phyloP scores from a whole-genome alignment of 2,888 invertebrate species.

The Dynastes tityus region DNA sequence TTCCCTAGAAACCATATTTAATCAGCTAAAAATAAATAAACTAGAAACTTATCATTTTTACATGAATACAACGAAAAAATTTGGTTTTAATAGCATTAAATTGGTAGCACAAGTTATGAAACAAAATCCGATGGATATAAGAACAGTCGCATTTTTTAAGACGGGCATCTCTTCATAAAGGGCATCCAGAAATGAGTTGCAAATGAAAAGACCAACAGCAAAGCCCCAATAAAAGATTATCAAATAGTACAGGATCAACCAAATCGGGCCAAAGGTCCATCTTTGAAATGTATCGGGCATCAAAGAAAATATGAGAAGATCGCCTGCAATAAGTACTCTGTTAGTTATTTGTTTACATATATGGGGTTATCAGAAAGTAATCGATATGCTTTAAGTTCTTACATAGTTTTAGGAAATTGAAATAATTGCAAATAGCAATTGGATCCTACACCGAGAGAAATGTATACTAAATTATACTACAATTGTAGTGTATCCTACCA shows the following conservation, averaged over 20 bases:
- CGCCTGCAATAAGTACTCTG: slow-evolving; percentile 24
- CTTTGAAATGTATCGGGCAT: slow-evolving; percentile 38
- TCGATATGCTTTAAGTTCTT: no score
- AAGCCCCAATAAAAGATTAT: slow-evolving; percentile 41
- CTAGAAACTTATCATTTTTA: not conserved
- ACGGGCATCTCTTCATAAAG: slow-evolving; percentile 32
- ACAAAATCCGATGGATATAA: slow-evolving; percentile 13
- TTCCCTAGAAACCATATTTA: slow-evolving; percentile 19
- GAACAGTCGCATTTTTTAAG: slow-evolving; percentile 11
- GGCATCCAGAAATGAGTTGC: slow-evolving; percentile 32
- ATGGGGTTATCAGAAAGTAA: no score
- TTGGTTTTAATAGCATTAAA: not conserved
- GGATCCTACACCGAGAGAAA: no score
- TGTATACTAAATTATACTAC: no score
- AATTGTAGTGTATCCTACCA: no score
- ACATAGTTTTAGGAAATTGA: no score
- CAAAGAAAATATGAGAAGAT: slow-evolving; percentile 28
- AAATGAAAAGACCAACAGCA: slow-evolving; percentile 10
- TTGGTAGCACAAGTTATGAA: not conserved
- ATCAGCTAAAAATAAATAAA: not conserved
- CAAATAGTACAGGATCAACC: slow-evolving; percentile 36
- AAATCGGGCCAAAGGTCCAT: slow-evolving; percentile 13
- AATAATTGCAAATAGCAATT: no score
- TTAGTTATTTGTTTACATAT: no score
- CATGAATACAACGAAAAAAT: slow-evolving; percentile 18